Evolutionary conservation across 2,113 vertebrate species (phyloP).

Genomic region (Dascyllus trimaculatus): DNA sequence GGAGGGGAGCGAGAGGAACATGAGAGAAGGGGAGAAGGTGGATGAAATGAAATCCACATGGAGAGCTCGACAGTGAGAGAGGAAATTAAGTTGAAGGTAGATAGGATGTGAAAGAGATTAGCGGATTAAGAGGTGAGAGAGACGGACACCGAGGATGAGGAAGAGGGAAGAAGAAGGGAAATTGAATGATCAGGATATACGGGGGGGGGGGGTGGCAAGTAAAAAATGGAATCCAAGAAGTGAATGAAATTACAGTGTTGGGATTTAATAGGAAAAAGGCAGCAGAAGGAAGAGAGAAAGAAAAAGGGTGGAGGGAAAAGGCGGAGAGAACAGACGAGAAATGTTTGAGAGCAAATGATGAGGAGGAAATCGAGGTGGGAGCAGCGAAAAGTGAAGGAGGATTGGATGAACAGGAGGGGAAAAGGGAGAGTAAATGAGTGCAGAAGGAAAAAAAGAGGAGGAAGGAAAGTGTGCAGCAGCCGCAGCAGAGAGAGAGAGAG

Average conservation of each 20-base stretch:
- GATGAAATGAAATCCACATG: conserved; percentile 53
- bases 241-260: conserved; percentile 7
- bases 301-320: conserved; percentile 24
- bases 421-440: conserved; percentile 37
- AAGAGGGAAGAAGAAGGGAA: conserved; percentile 3
- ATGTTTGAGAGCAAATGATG: conserved; percentile 43
- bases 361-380: conserved; percentile 37
- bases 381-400: conserved; percentile 45
- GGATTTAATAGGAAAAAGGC: conserved; percentile 42
- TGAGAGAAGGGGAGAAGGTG: conserved; percentile 7
- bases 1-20: conserved; percentile 19
- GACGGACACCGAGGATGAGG: conserved; percentile 40
- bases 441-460: conserved; percentile 24
- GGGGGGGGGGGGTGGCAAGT: conserved; percentile 16
- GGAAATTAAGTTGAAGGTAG: conserved; percentile 33
- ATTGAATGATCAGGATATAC: conserved; percentile 30
- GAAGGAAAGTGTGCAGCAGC: conserved; percentile 18
- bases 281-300: conserved; percentile 15
- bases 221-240: conserved; percentile 4
- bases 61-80: conserved; percentile 14
- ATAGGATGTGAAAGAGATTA: conserved; percentile 53
- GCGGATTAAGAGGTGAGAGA: conserved; percentile 57
- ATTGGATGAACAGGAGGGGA: conserved; percentile 30
- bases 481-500: neutral
- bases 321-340: conserved; percentile 20